phyloP scores from a whole-genome alignment of 2,888 invertebrate species.

The Macaria liturata region DNA sequence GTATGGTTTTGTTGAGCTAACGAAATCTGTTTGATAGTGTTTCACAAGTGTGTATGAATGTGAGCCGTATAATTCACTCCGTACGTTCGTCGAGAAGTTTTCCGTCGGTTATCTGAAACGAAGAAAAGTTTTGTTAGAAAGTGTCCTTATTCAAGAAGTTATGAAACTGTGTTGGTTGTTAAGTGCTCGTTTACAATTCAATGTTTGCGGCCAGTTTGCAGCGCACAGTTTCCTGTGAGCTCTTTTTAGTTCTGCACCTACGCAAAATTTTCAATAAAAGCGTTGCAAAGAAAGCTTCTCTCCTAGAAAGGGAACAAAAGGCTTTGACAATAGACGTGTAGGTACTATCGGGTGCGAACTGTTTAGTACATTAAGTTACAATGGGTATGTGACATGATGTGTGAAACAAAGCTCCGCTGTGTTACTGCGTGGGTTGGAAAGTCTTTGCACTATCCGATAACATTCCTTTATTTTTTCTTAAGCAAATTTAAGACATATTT shows the following conservation, averaged over 20 bases:
- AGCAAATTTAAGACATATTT: too few species aligned
- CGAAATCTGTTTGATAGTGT: conserved; percentile 58
- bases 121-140: conserved; percentile 36
- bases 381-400: conserved; percentile 5
- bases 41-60: conserved; percentile 45
- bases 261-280: conserved; percentile 3
- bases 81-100: conserved; percentile 51
- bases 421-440: too few species aligned
- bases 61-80: conserved; percentile 42
- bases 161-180: neutral
- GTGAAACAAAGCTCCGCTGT: neutral
- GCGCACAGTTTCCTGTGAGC: too few species aligned
- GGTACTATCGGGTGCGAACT: conserved; percentile 3
- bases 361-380: conserved; percentile 12
- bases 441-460: too few species aligned
- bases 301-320: conserved; percentile 10
- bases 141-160: conserved; percentile 11
- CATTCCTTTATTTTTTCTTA: too few species aligned
- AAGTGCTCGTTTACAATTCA: neutral
- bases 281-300: conserved; percentile 8
- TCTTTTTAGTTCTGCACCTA: too few species aligned
- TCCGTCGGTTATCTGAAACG: conserved; percentile 56
- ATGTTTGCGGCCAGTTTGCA: neutral
- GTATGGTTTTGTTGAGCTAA: conserved; percentile 58
- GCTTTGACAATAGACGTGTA: conserved; percentile 13